A percentile compares a stretch with the other conserved stretches of the same genome.
These are phyloP conservation scores for Disparrhopalites patrizii DNA, from an alignment of 2,888 invertebrate genomes.

Conservation along the genomic window DNA sequence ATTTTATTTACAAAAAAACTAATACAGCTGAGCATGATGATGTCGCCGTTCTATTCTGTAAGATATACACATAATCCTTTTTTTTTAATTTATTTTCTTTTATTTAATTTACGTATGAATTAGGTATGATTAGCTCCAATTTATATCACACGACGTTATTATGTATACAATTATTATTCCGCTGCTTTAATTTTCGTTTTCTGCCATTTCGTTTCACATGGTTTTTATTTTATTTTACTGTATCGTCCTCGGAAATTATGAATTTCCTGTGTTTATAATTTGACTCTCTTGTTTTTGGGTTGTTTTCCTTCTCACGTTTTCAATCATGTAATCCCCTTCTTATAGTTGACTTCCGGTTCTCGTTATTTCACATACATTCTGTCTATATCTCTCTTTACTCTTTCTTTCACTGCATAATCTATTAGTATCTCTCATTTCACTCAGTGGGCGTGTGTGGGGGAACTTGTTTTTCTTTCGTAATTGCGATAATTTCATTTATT, in stretches of 20 bases:
- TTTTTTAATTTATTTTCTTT: constrained; percentile 24
- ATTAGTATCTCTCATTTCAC: too few species aligned
- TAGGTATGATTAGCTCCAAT: too few species aligned
- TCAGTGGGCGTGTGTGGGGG: too few species aligned
- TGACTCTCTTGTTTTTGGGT: constrained; percentile 22
- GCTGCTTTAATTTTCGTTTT: constrained; percentile 12
- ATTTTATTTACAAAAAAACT: constrained; percentile 4
- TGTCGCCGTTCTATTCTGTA: constrained; percentile 53
- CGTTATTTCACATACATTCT: background rate
- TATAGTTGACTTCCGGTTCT: background rate
- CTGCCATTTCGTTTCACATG: background rate
- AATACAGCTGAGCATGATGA: constrained; percentile 50
- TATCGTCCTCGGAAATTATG: background rate
- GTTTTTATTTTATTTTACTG: constrained; percentile 12
- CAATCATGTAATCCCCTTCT: background rate
- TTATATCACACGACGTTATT: too few species aligned
- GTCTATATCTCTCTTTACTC: too few species aligned
- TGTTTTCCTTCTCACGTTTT: background rate
- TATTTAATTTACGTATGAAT: too few species aligned
- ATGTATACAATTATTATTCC: constrained; percentile 5
- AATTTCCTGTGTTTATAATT: constrained; percentile 12
- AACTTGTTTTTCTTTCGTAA: too few species aligned
- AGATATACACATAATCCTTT: constrained; percentile 37
- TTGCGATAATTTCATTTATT: too few species aligned
- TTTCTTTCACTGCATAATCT: too few species aligned